Evolutionary conservation across 2,797 vertebrate species (phyloP).

Genomic region (Micropoecilia bifurca): DNA sequence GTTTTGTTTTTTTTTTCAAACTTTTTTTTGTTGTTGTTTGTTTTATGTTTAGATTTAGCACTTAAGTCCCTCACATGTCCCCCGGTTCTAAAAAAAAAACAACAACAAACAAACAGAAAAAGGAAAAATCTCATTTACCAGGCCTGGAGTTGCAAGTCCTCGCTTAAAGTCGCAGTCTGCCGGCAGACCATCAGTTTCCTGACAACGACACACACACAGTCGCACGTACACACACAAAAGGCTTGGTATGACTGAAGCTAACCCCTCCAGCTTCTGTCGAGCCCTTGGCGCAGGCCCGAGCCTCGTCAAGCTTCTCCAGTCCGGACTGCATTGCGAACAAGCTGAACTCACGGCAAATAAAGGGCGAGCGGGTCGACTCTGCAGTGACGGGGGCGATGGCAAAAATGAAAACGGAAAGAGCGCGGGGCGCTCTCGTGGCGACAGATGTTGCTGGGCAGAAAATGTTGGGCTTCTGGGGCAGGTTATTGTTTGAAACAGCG

Average conservation of each 20-base stretch:
- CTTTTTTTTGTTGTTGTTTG: slow-evolving; percentile 9
- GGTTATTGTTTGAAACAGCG: slow-evolving; percentile 45
- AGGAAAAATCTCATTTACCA: slow-evolving; percentile 29
- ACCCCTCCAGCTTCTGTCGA: slow-evolving; percentile 54
- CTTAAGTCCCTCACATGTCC: slow-evolving; percentile 53
- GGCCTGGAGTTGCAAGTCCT: slow-evolving; percentile 55
- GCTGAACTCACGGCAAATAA: slow-evolving; percentile 44
- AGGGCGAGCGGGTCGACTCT: slow-evolving; percentile 28
- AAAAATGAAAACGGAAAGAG: slow-evolving; percentile 11
- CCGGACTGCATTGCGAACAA: slow-evolving; percentile 28
- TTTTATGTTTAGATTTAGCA: slow-evolving; percentile 66
- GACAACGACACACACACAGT: slow-evolving; percentile 40
- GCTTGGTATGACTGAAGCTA: slow-evolving; percentile 64
- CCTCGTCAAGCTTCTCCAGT: slow-evolving; percentile 47
- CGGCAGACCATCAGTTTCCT: slow-evolving; percentile 75
- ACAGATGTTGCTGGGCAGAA: slow-evolving; percentile 55
- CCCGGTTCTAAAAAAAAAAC: not conserved
- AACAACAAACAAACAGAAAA: not conserved
- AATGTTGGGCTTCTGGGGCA: slow-evolving; percentile 45
- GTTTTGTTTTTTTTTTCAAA: slow-evolving; percentile 1
- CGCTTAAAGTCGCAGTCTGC: slow-evolving; percentile 71
- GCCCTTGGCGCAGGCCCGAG: slow-evolving; percentile 67
- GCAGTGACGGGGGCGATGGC: slow-evolving; percentile 35
- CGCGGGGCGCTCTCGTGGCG: slow-evolving; percentile 40
- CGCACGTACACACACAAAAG: slow-evolving; percentile 45